Base-by-base conservation (phyloP, 2,113 vertebrate species). In the Chrysemys picta region DNA sequence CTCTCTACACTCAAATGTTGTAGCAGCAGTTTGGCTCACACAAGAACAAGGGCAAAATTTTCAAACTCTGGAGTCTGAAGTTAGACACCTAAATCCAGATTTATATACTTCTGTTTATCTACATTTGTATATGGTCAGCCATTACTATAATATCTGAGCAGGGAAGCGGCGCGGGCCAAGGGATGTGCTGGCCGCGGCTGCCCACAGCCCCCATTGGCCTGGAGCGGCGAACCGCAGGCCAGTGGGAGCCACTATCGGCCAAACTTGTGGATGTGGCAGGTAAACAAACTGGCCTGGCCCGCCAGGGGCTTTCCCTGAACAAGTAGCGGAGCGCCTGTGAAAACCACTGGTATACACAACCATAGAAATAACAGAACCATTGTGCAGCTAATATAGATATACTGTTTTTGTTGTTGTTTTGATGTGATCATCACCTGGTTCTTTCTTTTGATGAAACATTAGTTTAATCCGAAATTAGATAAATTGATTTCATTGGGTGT, bases 371-470 rank as follows among this genome's bases (percentile, higher is more conserved):
- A 75, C 0, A 1, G 10, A 21, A 84, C 19, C 3, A 13, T 69
- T 90, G 2, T 83, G 9, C 4, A 65, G 14, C 14, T 81, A 10
- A 12, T 79, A 10, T 22, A 89, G 12, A 4, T 81, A 45, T 89
- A 56, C 88, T 72, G 1, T 0, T 5, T 81, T 47, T 76, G 42
- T 47, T 87, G 7, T 12, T 80, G 5, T 12, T 85, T 82, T 65
- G 35, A 53, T 75, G 29, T 0, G 4, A 85, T 1, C 81, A 87
- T 82, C 35, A 0, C 0, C 5, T 84, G 8, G 83, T 25, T 56
- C 31, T 89, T 81, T 85, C 35, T 69, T 69, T 17, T 87, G 47
- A 87, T n/a, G 42, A 72, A 84, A 5, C 4, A 49, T 17, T 69
- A 3, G 2, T 80, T 84, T 84, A 3, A 49, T 80, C 35, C 3